These are phyloP conservation scores for Arctopsyche grandis DNA, from an alignment of 1,140 invertebrate genomes.

Conservation along the genomic window DNA sequence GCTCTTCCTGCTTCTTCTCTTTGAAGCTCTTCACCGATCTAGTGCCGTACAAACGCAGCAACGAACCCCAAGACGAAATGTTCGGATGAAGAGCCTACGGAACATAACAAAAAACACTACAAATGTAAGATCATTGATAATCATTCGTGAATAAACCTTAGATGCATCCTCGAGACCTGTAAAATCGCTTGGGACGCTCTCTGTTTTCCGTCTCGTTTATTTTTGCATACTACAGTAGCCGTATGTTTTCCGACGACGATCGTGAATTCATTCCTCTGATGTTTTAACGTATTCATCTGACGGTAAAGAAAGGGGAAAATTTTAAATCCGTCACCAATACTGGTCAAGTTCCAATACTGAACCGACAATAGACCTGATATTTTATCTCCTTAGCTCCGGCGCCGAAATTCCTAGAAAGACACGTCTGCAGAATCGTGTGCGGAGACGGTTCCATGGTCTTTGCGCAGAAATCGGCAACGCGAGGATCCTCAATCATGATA, in stretches of 20 bases:
- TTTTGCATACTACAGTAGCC: constrained; percentile 89
- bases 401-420: constrained; percentile 93
- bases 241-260: constrained; percentile 95
- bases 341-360: neutral
- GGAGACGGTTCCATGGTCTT: constrained; percentile 95
- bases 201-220: constrained; percentile 98
- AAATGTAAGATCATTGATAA: neutral
- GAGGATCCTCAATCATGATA: constrained; percentile 91
- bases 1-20: constrained; percentile 94
- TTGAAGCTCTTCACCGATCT: constrained; percentile 91
- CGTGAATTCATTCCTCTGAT: constrained; percentile 93
- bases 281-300: constrained; percentile 82
- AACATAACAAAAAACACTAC: constrained; percentile 22
- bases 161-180: constrained; percentile 73
- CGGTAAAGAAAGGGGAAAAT: constrained; percentile 15
- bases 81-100: constrained; percentile 86
- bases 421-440: constrained; percentile 92
- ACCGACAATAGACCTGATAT: constrained; percentile 72
- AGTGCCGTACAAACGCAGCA: constrained; percentile 92
- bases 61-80: constrained; percentile 93
- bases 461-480: constrained; percentile 92
- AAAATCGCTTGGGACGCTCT: constrained; percentile 94
- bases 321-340: too few species aligned
- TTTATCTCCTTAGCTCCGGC: constrained; percentile 88
- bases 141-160: constrained; percentile 35